Conservation (phyloP, 2,888 invertebrate species). For the Xestia sexstrigata region DNA sequence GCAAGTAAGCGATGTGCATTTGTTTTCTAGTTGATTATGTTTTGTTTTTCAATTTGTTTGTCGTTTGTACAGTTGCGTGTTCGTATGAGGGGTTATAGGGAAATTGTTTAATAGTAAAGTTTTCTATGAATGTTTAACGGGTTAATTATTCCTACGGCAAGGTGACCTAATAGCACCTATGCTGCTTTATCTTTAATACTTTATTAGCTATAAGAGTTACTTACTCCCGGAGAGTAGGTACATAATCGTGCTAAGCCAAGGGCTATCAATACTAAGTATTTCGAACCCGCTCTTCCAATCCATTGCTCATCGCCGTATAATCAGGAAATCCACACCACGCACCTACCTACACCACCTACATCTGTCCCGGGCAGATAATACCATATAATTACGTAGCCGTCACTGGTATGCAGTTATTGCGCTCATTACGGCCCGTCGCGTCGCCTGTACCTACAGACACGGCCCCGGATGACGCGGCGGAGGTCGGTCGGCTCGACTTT, state of each 20-base stretch:
- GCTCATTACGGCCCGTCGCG: conserved; percentile 46
- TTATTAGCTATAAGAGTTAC: not conserved
- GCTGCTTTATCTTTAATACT: not conserved
- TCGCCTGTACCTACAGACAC: conserved; percentile 8
- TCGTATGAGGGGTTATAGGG: not conserved
- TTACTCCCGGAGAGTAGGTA: conserved; percentile 1
- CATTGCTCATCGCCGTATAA: conserved; percentile 42
- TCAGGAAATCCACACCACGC: conserved; percentile 52
- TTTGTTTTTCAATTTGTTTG: conserved; percentile 39
- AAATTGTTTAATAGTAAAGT: conserved; percentile 7
- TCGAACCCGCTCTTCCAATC: conserved; percentile 49
- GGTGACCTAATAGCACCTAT: not conserved
- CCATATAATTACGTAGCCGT: conserved; percentile 43
- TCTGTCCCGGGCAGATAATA: conserved; percentile 23
- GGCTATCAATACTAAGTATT: conserved; percentile 37
- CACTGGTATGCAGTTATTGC: conserved; percentile 40
- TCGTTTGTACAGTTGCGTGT: conserved; percentile 19
- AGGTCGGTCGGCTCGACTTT: conserved; percentile 19
- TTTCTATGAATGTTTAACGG: not conserved
- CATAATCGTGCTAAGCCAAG: conserved; percentile 12
- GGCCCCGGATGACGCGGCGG: conserved; percentile 26
- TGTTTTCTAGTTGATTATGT: conserved; percentile 45
- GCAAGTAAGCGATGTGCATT: conserved; percentile 37
- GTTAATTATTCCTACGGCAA: conserved; percentile 3
- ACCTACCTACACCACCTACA: conserved; percentile 8